Conservation (phyloP, 2,888 invertebrate genomes). For the Cephus nigrinus region DNA sequence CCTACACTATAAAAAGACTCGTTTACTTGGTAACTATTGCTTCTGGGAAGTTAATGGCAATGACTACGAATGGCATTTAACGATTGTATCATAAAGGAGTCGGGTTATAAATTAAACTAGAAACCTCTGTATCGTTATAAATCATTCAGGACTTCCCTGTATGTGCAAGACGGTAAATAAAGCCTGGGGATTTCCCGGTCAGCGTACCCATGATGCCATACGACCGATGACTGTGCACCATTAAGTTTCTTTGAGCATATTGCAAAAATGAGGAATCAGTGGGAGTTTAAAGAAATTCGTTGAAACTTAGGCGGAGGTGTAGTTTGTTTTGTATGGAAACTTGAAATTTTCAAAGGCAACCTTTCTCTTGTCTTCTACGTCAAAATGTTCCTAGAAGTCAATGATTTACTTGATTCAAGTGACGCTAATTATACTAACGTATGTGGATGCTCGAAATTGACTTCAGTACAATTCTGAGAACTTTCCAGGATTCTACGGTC, state of each 20-base stretch:
- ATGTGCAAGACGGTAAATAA: not conserved
- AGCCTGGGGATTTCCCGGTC: not conserved
- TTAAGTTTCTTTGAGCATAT: not conserved
- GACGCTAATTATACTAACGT: no score
- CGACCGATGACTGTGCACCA: not conserved
- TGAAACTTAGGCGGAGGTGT: not conserved
- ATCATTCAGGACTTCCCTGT: not conserved
- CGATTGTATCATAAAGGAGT: not conserved
- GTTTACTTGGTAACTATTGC: not conserved
- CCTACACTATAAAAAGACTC: not conserved
- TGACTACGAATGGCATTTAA: not conserved
- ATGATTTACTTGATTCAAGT: no score
- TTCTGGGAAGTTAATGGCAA: not conserved
- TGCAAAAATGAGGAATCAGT: not conserved
- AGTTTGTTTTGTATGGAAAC: not conserved
- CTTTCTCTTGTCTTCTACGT: not conserved
- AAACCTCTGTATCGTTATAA: not conserved
- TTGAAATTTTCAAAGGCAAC: not conserved
- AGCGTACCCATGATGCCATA: not conserved
- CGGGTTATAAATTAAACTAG: not conserved
- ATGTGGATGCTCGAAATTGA: not conserved
- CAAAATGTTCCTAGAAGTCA: not conserved
- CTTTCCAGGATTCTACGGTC: not conserved
- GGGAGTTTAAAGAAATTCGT: not conserved
- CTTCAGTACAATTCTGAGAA: no score